Base-by-base conservation (phyloP, 2,888 invertebrate genomes). In the Papilio demoleus region DNA sequence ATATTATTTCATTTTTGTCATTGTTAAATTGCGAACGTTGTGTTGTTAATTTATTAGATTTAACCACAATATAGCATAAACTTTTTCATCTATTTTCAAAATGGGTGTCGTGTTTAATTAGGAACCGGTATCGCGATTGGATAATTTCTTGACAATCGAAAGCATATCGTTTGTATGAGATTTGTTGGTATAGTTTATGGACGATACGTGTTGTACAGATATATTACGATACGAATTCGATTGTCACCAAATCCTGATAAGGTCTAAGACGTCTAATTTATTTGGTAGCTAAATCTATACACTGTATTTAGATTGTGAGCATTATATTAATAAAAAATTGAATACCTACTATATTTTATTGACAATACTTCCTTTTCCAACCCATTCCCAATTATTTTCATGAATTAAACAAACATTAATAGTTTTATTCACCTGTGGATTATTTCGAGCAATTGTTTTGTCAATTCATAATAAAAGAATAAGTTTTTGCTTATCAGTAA, bases 251-350 rank as follows among this genome's bases (percentile, higher is more conserved):
- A n/a, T n/a, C n/a, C n/a, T n/a, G n/a, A n/a, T n/a, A n/a, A n/a
- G n/a, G n/a, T n/a, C n/a, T n/a, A n/a, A 84, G 80, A 81, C 80
- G 79, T 77, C 86, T 90, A 84, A 90, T 90, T 90, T 89, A 88
- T 90, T 88, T 79, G 76, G 82, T 91, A 90, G 87, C 77, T 83
- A 84, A 79, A 77, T 76, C 74, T 79, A 83, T 83, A 86, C 88
- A 89, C 83, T 89, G 85, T 89, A 89, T 81, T 87, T 91, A 90
- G 90, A 89, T 88, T 89, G 88, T 89, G 89, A 86, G 87, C 84
- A 90, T 88, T 85, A 84, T 85, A 84, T 80, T 80, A 86, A 87
- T 84, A 87, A 78, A 87, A 87, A 84, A 86, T 83, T 85, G 80
- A 88, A 83, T 85, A 89, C 81, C 78, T 82, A 73, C 17, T 59